Base-by-base conservation (phyloP, 1,140 invertebrate genomes). In the Vanessa tameamea region DNA sequence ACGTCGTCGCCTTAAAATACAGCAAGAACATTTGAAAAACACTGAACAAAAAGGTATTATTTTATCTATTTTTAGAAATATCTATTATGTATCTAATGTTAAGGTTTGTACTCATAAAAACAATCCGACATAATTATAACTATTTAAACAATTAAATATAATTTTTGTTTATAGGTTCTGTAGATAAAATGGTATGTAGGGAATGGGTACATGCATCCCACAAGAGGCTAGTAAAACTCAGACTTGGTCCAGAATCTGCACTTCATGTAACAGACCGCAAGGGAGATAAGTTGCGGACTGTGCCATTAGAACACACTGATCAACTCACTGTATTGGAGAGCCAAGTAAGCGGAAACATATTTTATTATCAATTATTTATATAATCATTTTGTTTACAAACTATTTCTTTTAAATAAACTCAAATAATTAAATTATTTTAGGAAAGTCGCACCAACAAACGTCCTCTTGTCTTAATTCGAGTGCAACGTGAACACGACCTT, bases 161-260 rank as follows among this genome's bases (percentile, higher is more conserved):
- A 26, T 66, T 13, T 7, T 57, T 61, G 3, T 47, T 80, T 80
- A 3, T 47, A 93, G 94, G 94, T 3, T 96, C 96, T 23, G 96
- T 98, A 0, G 98, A 98, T 81, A 98, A 98, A 86, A 98, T 98
- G 97, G 94, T 97, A 47, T 97, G 98, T 16, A 95, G 98, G 31
- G 98, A 99, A 90, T 99, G 98, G 98, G 92, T 99, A 7, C 98
- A 99, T 84, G 97, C 98, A 15, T 98, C 98, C 79, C 96, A 98
- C 86, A 97, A 97, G 79, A 94, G 98, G 9, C 92, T 98, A 9
- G 97, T 99, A 0, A 98, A 98, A 82, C 95, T 99, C 0, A 96
- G 98, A 80, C 97, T 98, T 72, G 97, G 97, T 0, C 97, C 97
- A 0, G 97, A 97, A 86, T 95, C 96, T 0, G 95, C 96, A 0